A percentile compares a stretch with the other conserved stretches of the same genome.
Evolutionary conservation across 1,140 invertebrate species (phyloP).

Genomic region (Bombus affinis): DNA sequence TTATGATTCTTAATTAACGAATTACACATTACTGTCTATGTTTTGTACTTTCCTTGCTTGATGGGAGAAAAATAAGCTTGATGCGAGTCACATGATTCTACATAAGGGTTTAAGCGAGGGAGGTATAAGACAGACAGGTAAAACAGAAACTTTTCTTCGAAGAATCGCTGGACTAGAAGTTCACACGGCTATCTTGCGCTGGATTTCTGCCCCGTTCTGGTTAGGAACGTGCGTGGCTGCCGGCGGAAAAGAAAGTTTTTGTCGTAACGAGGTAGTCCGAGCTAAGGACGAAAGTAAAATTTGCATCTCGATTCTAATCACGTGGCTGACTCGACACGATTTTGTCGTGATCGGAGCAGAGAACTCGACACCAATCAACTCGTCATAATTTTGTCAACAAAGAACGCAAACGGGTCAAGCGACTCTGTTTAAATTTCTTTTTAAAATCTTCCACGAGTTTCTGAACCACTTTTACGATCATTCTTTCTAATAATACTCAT

Average conservation of each 20-base stretch:
- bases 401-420: not conserved
- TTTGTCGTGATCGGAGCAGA: constrained; percentile 20
- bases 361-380: not conserved
- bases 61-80: too few relatives aligned
- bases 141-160: not conserved
- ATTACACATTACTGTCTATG: not conserved
- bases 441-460: not conserved
- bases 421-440: not conserved
- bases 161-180: not conserved
- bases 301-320: constrained; percentile 65
- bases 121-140: not conserved
- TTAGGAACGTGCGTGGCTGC: constrained; percentile 11
- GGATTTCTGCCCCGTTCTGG: constrained; percentile 32
- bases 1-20: not conserved
- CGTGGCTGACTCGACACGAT: constrained; percentile 39
- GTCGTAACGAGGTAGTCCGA: constrained; percentile 36
- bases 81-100: not conserved
- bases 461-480: not conserved
- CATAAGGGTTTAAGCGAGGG: not conserved
- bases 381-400: constrained; percentile 10
- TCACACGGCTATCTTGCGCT: constrained; percentile 22
- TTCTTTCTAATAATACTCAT: too few relatives aligned
- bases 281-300: constrained; percentile 61
- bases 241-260: constrained; percentile 59
- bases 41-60: too few relatives aligned